A percentile compares a stretch with the other conserved stretches of the same genome.
Conservation (phyloP, 1,140 invertebrate genomes). For the Chlorops oryzae region DNA sequence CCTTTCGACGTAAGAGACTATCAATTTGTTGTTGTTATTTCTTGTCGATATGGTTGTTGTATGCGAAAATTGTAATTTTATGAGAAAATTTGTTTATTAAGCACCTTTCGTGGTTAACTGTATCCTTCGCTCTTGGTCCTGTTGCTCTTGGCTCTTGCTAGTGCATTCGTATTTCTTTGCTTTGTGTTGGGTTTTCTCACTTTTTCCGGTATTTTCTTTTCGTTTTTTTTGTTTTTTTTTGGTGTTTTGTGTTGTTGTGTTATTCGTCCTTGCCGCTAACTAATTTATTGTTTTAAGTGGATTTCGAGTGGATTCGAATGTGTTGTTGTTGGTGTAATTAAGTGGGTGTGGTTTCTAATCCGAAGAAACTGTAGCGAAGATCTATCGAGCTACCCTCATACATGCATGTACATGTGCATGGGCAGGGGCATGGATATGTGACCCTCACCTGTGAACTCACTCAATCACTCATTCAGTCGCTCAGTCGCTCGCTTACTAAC, state of each 20-base stretch:
- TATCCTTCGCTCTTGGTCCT: neutral
- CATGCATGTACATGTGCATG: no score
- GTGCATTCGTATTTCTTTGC: neutral
- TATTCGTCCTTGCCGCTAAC: slow-evolving; percentile 28
- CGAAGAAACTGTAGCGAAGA: no score
- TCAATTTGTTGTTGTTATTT: neutral
- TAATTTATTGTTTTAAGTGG: slow-evolving; percentile 41
- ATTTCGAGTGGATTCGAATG: slow-evolving; percentile 24
- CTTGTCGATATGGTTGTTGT: slow-evolving; percentile 1
- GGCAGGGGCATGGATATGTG: no score
- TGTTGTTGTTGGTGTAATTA: slow-evolving; percentile 28
- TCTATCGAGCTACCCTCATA: no score
- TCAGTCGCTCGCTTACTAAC: no score
- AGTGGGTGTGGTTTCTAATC: slow-evolving; percentile 44
- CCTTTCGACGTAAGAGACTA: neutral
- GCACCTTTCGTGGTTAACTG: slow-evolving; percentile 32
- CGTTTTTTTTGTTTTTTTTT: slow-evolving; percentile 9
- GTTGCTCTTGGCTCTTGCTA: slow-evolving; percentile 6
- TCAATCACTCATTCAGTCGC: no score
- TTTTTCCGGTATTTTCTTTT: neutral
- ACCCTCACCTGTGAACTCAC: no score
- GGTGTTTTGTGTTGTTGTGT: no score
- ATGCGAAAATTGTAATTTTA: slow-evolving; percentile 34
- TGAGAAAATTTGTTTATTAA: slow-evolving; percentile 47
- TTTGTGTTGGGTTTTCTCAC: neutral